Evolutionary conservation across 2,797 vertebrate genomes (phyloP).

Genomic region (Menidia menidia): DNA sequence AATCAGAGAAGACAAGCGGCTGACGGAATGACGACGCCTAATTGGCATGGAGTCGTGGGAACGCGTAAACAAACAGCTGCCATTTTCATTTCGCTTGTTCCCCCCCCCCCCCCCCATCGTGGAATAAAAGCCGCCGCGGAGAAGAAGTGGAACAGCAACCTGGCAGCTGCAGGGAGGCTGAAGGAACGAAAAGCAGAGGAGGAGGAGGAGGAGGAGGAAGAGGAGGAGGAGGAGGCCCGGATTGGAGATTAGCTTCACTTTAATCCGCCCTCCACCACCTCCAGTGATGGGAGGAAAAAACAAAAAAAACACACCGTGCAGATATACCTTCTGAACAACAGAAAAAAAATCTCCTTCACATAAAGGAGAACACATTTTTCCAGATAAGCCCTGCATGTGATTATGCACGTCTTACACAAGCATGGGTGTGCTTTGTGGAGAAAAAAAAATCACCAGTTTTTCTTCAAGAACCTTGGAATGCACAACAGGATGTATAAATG

Average conservation of each 20-base stretch:
- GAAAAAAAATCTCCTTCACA: conserved; percentile 28
- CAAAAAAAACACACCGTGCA: conserved; percentile 16
- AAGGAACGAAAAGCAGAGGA: conserved; percentile 44
- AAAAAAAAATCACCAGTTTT: not conserved
- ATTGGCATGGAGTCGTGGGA: conserved; percentile 87
- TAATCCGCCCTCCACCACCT: conserved; percentile 59
- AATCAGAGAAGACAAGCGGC: conserved; percentile 84
- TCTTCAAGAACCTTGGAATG: not conserved
- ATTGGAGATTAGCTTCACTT: conserved; percentile 70
- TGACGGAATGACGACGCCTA: conserved; percentile 79
- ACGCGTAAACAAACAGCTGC: conserved; percentile 88
- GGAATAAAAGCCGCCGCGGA: conserved; percentile 73
- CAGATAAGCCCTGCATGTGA: conserved; percentile 48
- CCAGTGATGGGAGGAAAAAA: conserved; percentile 39
- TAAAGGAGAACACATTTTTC: conserved; percentile 34
- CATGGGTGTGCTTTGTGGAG: conserved; percentile 11
- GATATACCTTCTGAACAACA: conserved; percentile 40
- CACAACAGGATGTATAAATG: not conserved
- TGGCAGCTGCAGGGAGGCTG: conserved; percentile 74
- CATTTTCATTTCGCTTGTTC: conserved; percentile 78
- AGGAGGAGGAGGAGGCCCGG: conserved; percentile 53
- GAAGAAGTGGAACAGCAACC: conserved; percentile 71
- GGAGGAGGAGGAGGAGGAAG: conserved; percentile 28
- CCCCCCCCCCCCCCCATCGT: conserved; percentile 53
- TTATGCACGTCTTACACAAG: conserved; percentile 31